Evolutionary conservation across 2,797 vertebrate genomes (phyloP).

Genomic region (Streptopelia turtur): DNA sequence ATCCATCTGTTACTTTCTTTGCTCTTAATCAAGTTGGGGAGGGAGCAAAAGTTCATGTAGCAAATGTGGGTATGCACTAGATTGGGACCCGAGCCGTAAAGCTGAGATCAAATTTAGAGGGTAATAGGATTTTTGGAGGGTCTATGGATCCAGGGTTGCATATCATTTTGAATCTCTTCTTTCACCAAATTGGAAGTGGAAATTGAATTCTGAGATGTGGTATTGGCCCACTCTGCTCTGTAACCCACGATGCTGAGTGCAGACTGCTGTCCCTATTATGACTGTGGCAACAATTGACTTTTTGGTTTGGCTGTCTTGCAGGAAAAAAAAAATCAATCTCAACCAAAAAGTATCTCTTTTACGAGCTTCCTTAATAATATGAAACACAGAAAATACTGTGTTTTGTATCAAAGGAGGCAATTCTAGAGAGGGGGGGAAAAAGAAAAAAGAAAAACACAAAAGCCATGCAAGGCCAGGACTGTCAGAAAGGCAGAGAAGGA

Average conservation of each 20-base stretch:
- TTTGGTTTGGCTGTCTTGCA: conserved; percentile 57
- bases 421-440: not conserved
- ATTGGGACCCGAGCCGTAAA: not conserved
- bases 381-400: not conserved
- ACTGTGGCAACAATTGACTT: conserved; percentile 66
- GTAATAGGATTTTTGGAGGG: not conserved
- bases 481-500: conserved; percentile 50
- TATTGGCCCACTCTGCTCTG: conserved; percentile 27
- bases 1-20: conserved; percentile 51
- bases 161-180: not conserved
- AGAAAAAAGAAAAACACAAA: not conserved
- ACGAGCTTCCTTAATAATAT: not conserved
- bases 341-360: conserved; percentile 10
- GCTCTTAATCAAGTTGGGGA: conserved; percentile 38
- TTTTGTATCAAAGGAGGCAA: not conserved
- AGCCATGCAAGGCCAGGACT: not conserved
- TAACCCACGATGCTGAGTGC: conserved; percentile 33
- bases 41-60: conserved; percentile 54
- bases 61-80: conserved; percentile 1
- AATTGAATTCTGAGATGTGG: conserved; percentile 39
- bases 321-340: not conserved
- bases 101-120: not conserved
- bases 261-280: conserved; percentile 44
- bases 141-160: not conserved
- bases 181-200: conserved; percentile 30